phyloP scores from a whole-genome alignment of 1,140 invertebrate species.

The Zaprionus tsacasi region DNA sequence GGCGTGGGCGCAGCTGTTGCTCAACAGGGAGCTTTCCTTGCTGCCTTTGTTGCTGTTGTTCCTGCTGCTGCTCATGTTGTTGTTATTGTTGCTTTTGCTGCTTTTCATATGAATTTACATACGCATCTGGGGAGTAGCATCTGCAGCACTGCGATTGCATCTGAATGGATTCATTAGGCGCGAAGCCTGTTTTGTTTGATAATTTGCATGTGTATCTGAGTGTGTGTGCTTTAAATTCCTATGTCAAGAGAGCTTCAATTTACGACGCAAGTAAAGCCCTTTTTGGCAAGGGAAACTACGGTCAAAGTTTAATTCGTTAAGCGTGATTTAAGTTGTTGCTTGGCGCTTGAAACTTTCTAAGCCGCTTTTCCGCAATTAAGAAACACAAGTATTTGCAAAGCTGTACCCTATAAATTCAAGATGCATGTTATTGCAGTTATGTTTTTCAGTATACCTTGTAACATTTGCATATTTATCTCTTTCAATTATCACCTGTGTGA shows the following conservation, averaged over 20 bases:
- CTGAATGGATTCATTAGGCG: constrained; percentile 35
- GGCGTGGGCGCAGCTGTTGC: constrained; percentile 41
- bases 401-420: not conserved
- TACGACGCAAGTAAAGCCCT: not conserved
- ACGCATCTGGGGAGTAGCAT: not conserved
- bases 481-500: too few species aligned
- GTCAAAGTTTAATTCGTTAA: not conserved
- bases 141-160: constrained; percentile 31
- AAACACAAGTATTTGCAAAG: not conserved
- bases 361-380: not conserved
- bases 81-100: constrained; percentile 18
- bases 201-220: not conserved
- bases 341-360: not conserved
- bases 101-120: not conserved
- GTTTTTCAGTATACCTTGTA: not conserved
- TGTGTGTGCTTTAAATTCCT: not conserved
- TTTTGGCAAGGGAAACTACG: not conserved
- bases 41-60: not conserved
- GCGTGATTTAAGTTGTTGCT: not conserved
- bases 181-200: not conserved
- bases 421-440: not conserved
- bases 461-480: too few species aligned
- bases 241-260: constrained; percentile 1
- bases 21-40: constrained; percentile 28
- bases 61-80: not conserved